Conservation (phyloP, 1,140 invertebrate genomes). For the Lordiphosa collinella region DNA sequence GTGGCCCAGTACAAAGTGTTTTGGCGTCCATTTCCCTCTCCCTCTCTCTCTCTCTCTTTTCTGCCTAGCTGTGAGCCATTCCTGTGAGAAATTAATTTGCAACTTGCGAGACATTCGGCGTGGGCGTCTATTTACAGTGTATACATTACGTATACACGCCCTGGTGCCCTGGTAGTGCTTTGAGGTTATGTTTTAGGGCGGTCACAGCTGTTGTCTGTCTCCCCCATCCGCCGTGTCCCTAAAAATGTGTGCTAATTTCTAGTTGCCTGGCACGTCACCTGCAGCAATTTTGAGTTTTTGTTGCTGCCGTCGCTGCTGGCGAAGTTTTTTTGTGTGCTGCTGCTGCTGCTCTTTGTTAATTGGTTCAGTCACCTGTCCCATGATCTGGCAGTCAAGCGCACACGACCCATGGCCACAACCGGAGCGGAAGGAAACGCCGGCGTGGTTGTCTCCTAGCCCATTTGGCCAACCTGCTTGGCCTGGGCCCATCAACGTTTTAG, state of each 20-base stretch:
- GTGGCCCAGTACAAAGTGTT: constrained; percentile 54
- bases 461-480: constrained; percentile 37
- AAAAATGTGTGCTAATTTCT: constrained; percentile 63
- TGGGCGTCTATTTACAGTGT: constrained; percentile 72
- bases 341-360: constrained; percentile 71
- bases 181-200: constrained; percentile 42
- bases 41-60: neutral
- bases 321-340: constrained; percentile 14
- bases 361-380: constrained; percentile 78
- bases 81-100: constrained; percentile 79
- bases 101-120: constrained; percentile 74
- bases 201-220: constrained; percentile 42
- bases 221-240: neutral
- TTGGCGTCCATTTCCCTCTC: neutral
- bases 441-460: constrained; percentile 19
- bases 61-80: constrained; percentile 26
- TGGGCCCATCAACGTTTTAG: constrained; percentile 68
- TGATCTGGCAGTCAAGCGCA: constrained; percentile 74
- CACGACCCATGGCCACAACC: constrained; percentile 54
- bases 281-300: constrained; percentile 64
- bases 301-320: constrained; percentile 10
- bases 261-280: constrained; percentile 54
- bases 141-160: constrained; percentile 67
- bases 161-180: constrained; percentile 17
- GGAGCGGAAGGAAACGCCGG: constrained; percentile 50